A percentile compares a stretch with the other conserved stretches of the same genome.
Evolutionary conservation across 2,888 invertebrate species (phyloP).

Genomic region (Portevinia maculata): DNA sequence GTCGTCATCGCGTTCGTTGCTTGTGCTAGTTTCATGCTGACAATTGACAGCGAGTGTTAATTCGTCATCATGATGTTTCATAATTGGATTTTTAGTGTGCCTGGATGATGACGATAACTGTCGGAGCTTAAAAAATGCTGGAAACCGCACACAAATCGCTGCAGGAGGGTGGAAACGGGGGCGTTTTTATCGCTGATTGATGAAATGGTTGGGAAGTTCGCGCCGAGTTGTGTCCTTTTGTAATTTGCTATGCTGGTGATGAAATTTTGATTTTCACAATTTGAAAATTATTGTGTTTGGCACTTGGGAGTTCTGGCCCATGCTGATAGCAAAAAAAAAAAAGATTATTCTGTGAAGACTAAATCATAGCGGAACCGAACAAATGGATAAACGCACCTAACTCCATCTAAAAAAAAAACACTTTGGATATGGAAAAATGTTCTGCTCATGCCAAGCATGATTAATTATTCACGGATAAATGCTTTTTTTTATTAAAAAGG

Average conservation of each 20-base stretch:
- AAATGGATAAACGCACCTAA: no score
- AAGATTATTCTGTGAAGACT: no score
- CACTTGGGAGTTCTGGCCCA: no score
- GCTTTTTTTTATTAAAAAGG: no score
- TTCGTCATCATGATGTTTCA: slow-evolving; percentile 66
- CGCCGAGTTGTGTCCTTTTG: slow-evolving; percentile 12
- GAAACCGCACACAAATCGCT: slow-evolving; percentile 22
- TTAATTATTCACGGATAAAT: no score
- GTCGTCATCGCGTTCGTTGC: neutral
- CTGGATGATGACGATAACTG: slow-evolving; percentile 55
- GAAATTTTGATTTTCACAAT: neutral
- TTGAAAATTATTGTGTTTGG: neutral
- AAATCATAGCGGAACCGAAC: no score
- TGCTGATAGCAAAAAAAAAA: no score
- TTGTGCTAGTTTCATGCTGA: slow-evolving; percentile 38
- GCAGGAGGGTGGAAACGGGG: slow-evolving; percentile 4
- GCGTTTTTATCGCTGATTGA: slow-evolving; percentile 7
- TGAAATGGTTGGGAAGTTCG: neutral
- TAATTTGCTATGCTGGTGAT: slow-evolving; percentile 5
- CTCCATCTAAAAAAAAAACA: no score
- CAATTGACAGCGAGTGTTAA: slow-evolving; percentile 71
- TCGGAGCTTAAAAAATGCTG: slow-evolving; percentile 26
- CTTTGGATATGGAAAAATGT: no score
- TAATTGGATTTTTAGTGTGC: slow-evolving; percentile 64
- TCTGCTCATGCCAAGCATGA: no score